Base-by-base conservation (phyloP, 2,888 invertebrate genomes). In the Polia nebulosa region DNA sequence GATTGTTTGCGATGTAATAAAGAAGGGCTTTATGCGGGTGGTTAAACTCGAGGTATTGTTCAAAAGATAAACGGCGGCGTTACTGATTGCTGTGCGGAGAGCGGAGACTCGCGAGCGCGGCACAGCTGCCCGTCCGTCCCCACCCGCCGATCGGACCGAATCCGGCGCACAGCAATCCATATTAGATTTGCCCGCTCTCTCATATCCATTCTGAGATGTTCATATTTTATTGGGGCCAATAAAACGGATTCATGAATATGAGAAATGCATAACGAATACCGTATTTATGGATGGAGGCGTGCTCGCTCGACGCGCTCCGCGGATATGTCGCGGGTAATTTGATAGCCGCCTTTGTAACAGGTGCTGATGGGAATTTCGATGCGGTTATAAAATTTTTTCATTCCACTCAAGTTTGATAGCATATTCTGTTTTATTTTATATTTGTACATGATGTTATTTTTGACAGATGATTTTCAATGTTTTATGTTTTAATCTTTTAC, bases 201-300 rank as follows among this genome's bases (percentile, higher is more conserved):
- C 94, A 93, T 94, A 95, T 94, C 95, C 95, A 95, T 95, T 96
- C 95, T 93, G 93, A 96, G 96, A 96, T 95, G 95, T 96, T 95
- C 96, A 96, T 96, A 96, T 96, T 96, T 96, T 96, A 96, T 96
- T 95, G 95, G 92, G 94, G 94, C 95, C 96, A 96, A 96, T 96
- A 96, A 96, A 96, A 96, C 93, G 96, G 96, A 96, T 96, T 95
- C 96, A 96, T 95, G 96, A 96, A 95, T 95, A 95, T 95, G 95
- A 95, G 95, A 95, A 95, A 95, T 95, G 95, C 95, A 95, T 95
- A 95, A 95, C 95, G 95, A 94, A 95, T 95, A 94, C 90, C 93
- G 92, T 95, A 95, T 95, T 95, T 95, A 95, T 95, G 95, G 95
- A 92, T 89, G 90, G 92, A 93, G 94, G 93, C 93, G 93, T 90